Percentiles rank a stretch among this genome's conserved stretches.
Conservation (phyloP, 2,888 invertebrate genomes). For the Acrocyrtus sp. region DNA sequence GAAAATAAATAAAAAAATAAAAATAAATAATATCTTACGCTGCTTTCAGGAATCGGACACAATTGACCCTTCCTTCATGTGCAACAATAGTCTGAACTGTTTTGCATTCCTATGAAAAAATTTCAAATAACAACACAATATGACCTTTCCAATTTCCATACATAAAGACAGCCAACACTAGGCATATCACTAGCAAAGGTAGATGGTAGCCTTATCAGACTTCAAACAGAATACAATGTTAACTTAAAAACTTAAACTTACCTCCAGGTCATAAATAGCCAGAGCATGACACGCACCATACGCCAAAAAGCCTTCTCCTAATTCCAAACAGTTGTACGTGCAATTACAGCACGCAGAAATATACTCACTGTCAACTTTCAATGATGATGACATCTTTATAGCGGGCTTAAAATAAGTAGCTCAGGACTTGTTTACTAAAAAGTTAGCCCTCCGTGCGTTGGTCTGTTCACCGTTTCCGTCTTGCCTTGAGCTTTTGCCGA, state of each 20-base stretch:
- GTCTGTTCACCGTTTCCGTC: too few relatives aligned
- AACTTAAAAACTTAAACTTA: constrained; percentile 12
- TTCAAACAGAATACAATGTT: neutral
- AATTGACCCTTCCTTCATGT: constrained; percentile 80
- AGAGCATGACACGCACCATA: constrained; percentile 57
- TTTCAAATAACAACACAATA: constrained; percentile 22
- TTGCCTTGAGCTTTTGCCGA: too few relatives aligned
- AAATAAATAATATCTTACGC: constrained; percentile 47
- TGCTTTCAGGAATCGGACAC: constrained; percentile 74
- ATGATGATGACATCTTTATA: constrained; percentile 9
- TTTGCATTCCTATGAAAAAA: constrained; percentile 68
- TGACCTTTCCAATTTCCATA: too few relatives aligned
- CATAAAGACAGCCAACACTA: too few relatives aligned
- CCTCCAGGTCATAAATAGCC: constrained; percentile 57
- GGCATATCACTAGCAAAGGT: neutral
- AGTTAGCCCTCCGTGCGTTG: too few relatives aligned
- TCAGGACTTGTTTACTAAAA: too few relatives aligned
- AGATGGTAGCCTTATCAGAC: neutral
- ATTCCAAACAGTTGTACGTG: constrained; percentile 59
- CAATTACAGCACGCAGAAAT: constrained; percentile 61
- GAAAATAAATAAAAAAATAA: neutral
- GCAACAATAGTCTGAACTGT: constrained; percentile 71
- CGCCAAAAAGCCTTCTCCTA: constrained; percentile 45
- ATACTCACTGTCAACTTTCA: constrained; percentile 50
- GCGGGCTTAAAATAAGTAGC: too few relatives aligned